These are phyloP conservation scores for Hippoglossus stenolepis DNA, from an alignment of 2,113 vertebrate species.

Conservation along the genomic window DNA sequence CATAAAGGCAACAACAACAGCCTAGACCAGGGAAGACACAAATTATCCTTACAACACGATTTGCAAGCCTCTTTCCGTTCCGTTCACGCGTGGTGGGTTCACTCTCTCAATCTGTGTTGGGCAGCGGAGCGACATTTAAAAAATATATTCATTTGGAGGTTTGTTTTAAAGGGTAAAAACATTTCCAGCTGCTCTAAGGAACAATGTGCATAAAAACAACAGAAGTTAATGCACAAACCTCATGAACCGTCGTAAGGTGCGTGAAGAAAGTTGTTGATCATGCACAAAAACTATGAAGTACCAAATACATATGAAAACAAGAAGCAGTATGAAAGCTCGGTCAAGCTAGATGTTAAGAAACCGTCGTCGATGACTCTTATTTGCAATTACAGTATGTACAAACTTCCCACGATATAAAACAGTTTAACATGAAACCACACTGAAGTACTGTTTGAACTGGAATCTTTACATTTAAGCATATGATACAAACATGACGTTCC, in stretches of 20 bases:
- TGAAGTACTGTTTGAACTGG: constrained; percentile 32
- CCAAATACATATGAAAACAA: constrained; percentile 39
- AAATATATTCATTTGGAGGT: constrained; percentile 31
- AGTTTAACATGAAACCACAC: constrained; percentile 59
- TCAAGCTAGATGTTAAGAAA: constrained; percentile 39
- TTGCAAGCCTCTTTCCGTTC: constrained; percentile 50
- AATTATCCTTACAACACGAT: constrained; percentile 62
- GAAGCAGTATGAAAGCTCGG: constrained; percentile 4
- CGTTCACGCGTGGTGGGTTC: constrained; percentile 33
- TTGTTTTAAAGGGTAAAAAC: constrained; percentile 49
- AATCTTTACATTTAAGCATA: constrained; percentile 52
- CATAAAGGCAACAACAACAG: constrained; percentile 69
- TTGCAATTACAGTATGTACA: constrained; percentile 73
- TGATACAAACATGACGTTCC: constrained; percentile 48
- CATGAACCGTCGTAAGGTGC: background rate
- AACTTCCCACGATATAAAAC: constrained; percentile 72
- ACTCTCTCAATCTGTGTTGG: constrained; percentile 27
- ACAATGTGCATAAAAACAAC: constrained; percentile 21
- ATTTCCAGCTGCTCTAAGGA: constrained; percentile 39
- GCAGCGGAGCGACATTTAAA: constrained; percentile 39
- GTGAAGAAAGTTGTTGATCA: constrained; percentile 34
- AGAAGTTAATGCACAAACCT: constrained; percentile 10
- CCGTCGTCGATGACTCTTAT: constrained; percentile 37
- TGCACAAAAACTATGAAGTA: constrained; percentile 51
- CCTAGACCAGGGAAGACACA: constrained; percentile 68